A percentile compares a stretch with the other conserved stretches of the same genome.
These are phyloP conservation scores for Chelonus insularis DNA, from an alignment of 1,140 invertebrate genomes.

Conservation along the genomic window DNA sequence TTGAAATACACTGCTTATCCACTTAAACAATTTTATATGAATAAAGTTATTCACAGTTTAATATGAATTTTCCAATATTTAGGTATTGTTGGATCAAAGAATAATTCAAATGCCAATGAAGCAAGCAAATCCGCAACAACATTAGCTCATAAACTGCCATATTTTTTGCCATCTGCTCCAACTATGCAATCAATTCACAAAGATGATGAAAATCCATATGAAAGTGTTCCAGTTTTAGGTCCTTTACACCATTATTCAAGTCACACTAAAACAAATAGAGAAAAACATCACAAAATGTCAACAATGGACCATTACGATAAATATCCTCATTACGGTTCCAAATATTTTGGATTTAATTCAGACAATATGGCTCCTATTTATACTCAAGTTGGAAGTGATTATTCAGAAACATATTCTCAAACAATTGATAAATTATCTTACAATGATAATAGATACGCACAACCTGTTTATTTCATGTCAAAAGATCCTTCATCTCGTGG, in stretches of 20 bases:
- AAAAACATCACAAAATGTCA: conserved; percentile 30
- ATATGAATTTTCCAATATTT: conserved; percentile 11
- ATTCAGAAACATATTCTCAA: conserved; percentile 44
- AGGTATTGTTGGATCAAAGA: conserved; percentile 51
- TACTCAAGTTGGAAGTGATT: conserved; percentile 40
- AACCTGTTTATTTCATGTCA: conserved; percentile 44
- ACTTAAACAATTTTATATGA: too few relatives aligned
- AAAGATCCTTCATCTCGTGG: conserved; percentile 40
- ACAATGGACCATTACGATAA: conserved; percentile 32
- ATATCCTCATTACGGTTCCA: conserved; percentile 39
- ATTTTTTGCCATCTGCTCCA: conserved; percentile 57
- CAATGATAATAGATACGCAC: conserved; percentile 45
- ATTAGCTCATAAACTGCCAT: conserved; percentile 59
- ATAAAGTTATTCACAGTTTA: too few relatives aligned
- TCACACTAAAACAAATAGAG: conserved; percentile 40
- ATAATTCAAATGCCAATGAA: conserved; percentile 41
- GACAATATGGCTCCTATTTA: conserved; percentile 40
- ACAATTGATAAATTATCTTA: conserved; percentile 43
- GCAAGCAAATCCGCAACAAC: conserved; percentile 52
- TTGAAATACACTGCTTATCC: too few relatives aligned
- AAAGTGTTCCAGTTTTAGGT: conserved; percentile 63
- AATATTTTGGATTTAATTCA: conserved; percentile 45
- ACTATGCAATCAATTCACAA: conserved; percentile 41
- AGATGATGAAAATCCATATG: conserved; percentile 59
- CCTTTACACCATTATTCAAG: conserved; percentile 51